Conservation (phyloP, 35 echinoderm and acorn worm genomes). For the Ptychodera flava region DNA sequence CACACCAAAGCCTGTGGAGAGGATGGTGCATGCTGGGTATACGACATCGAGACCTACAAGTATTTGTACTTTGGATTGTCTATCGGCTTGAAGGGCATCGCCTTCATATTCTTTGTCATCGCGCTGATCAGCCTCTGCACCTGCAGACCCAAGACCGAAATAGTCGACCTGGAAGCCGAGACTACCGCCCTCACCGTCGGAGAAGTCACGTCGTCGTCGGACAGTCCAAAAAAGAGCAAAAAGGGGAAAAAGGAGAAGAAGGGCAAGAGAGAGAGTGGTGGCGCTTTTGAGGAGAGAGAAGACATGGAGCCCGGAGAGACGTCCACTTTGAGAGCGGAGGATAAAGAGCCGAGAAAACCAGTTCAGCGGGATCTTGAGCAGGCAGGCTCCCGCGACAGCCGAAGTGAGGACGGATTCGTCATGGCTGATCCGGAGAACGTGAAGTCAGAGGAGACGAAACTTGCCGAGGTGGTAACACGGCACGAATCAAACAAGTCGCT, state of each 20-base stretch:
- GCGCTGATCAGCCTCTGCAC: neutral
- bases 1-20: constrained; percentile 37
- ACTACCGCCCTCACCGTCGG: too few relatives aligned
- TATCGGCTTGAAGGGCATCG: neutral
- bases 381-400: neutral
- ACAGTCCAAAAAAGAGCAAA: neutral
- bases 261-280: neutral
- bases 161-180: neutral
- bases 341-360: neutral
- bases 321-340: neutral
- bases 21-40: constrained; percentile 40
- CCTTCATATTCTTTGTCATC: neutral
- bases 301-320: neutral
- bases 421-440: neutral
- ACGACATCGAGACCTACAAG: constrained; percentile 50
- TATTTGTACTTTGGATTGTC: constrained; percentile 25
- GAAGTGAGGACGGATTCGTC: neutral
- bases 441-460: neutral
- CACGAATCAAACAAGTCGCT: neutral
- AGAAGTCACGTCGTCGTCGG: too few relatives aligned
- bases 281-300: neutral
- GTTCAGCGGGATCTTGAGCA: neutral
- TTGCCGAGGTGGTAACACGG: neutral
- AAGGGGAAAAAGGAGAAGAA: neutral
- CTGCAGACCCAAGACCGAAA: neutral